Conservation (phyloP, 2,113 vertebrate genomes). For the Haemorhous mexicanus region DNA sequence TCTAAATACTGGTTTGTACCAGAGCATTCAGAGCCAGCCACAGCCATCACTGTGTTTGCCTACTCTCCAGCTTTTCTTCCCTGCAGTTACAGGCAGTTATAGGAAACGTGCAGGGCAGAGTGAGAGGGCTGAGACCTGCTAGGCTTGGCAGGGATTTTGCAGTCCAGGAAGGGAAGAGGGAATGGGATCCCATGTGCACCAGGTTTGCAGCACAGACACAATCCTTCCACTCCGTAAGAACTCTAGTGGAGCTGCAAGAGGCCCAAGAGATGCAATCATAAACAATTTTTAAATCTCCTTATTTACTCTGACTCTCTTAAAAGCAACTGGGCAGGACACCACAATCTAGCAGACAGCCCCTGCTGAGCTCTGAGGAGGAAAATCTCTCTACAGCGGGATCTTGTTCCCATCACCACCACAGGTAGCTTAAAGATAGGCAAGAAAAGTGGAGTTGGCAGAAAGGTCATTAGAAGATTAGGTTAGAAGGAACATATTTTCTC, state of each 20-base stretch:
- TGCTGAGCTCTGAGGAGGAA: background rate
- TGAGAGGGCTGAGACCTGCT: slow-evolving; percentile 22
- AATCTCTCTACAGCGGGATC: background rate
- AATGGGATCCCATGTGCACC: background rate
- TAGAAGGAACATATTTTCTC: slow-evolving; percentile 42
- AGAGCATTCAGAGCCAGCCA: background rate
- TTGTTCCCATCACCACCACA: background rate
- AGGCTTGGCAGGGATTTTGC: background rate
- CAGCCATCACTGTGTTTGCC: accelerated
- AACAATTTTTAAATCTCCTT: background rate
- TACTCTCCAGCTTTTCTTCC: background rate
- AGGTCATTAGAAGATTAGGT: slow-evolving; percentile 51
- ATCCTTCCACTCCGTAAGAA: background rate
- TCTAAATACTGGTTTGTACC: background rate
- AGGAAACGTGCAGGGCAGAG: background rate
- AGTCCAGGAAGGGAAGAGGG: background rate
- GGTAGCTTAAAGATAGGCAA: background rate
- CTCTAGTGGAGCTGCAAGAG: background rate
- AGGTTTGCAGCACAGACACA: background rate
- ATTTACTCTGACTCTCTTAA: background rate
- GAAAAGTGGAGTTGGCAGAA: background rate
- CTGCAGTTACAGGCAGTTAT: background rate
- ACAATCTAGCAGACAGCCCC: background rate
- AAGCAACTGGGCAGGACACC: background rate
- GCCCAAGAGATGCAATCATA: background rate